Base-by-base conservation (phyloP, 2,797 vertebrate species). In the Pygocentrus nattereri region DNA sequence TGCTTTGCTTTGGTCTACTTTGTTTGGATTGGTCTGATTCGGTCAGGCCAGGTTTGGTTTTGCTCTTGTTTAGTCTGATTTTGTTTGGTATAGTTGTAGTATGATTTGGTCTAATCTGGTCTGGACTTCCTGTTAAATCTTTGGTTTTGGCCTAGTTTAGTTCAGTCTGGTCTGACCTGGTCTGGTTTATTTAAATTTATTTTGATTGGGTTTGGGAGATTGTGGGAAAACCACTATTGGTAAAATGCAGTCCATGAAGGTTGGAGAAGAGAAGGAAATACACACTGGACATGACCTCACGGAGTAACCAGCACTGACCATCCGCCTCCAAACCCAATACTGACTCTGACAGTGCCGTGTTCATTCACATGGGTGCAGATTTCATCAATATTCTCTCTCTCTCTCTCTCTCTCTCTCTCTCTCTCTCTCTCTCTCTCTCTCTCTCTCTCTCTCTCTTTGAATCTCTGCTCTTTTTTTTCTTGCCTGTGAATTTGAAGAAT, bases 401-500 rank as follows among this genome's bases (percentile, higher is more conserved):
- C 18, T 62, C 12, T 12, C 38, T 69, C 30, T 44, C 31, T 27
- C 44, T 68, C 31, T 27, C 44, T 68, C 21, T 52, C 38, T 16
- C 41, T 50, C 64, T 71, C 75, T 18, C 18, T 62, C 19, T 19
- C 38, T 69, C 30, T 31, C 31, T 27, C 44, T 68, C 21, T 52
- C 38, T 16, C 30, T 50, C 71, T 71, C 70, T 18, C 18, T 62
- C 19, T 19, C 38, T 69, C 30, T 44, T 31, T 27, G 44, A 61
- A 25, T 21, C 13, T 21, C 41, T 1, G 7, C 18, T 38, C 62
- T 21, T 19, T 65, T 31, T 38, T 16, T 64, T 12, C 31, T 15
- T 21, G 64, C 52, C 7, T 50, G 78, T 74, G 83, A 83, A 90
- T 76, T 85, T 71, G 80, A 61, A 83, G 80, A 64, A 67, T 81